These are phyloP conservation scores for Homarus gammarus DNA, from an alignment of 2,888 invertebrate genomes.

Conservation along the genomic window DNA sequence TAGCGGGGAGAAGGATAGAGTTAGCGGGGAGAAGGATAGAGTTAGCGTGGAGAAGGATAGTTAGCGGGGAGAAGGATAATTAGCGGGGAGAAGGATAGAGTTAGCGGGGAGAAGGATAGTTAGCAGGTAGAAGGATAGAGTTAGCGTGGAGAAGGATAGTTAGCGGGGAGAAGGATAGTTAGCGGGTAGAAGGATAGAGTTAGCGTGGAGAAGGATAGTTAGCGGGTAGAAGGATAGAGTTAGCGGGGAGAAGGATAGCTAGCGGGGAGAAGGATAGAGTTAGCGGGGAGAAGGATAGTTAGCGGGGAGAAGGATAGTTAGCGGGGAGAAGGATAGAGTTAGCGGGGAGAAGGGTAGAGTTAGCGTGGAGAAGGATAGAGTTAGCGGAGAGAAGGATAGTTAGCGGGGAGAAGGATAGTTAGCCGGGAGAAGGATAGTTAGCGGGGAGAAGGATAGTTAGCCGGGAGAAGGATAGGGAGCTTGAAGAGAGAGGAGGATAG, in stretches of 20 bases:
- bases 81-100: neutral
- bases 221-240: no score
- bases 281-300: neutral
- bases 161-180: neutral
- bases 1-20: neutral
- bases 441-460: neutral
- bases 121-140: neutral
- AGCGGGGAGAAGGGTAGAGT: neutral
- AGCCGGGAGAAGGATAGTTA: constrained; percentile 3
- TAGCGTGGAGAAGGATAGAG: neutral
- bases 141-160: neutral
- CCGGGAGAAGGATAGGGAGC: neutral
- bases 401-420: neutral
- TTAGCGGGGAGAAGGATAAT: neutral
- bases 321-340: constrained; percentile 8
- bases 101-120: neutral
- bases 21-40: neutral
- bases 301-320: no score
- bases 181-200: neutral
- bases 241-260: neutral
- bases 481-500: constrained; percentile 3
- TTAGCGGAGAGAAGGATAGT: neutral
- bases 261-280: neutral
- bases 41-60: neutral
- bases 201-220: no score